Evolutionary conservation across 2,888 invertebrate genomes (phyloP).

Genomic region (Fissipunctia ypsillon): DNA sequence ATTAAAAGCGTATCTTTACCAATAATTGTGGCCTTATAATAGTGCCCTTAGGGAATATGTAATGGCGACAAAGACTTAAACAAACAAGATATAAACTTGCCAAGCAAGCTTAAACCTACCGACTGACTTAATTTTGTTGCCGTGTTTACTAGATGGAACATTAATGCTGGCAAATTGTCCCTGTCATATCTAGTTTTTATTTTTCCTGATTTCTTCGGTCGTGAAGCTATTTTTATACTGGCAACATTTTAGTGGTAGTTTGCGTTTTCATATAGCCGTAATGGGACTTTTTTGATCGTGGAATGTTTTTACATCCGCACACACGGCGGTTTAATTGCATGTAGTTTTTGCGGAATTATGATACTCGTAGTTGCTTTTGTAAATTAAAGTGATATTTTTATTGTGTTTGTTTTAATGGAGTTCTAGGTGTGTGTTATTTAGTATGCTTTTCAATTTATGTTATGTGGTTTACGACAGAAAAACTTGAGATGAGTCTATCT

Average conservation of each 20-base stretch:
- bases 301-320: constrained; percentile 62
- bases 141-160: constrained; percentile 29
- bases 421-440: constrained; percentile 3
- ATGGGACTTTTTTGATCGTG: constrained; percentile 72
- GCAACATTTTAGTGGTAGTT: constrained; percentile 72
- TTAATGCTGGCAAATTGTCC: neutral
- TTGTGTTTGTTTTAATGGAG: constrained; percentile 22
- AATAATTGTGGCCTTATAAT: neutral
- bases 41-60: neutral
- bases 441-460: constrained; percentile 29
- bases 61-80: constrained; percentile 10
- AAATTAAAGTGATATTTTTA: constrained; percentile 35
- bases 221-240: constrained; percentile 53
- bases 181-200: constrained; percentile 36
- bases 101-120: constrained; percentile 1
- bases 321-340: constrained; percentile 36
- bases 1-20: neutral
- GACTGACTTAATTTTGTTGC: constrained; percentile 28
- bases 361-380: constrained; percentile 10
- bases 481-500: constrained; percentile 14
- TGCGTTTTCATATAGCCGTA: constrained; percentile 64
- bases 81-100: constrained; percentile 17
- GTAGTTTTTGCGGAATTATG: constrained; percentile 43
- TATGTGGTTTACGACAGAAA: neutral
- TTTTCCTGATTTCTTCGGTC: constrained; percentile 57